These are phyloP conservation scores for Allophyes oxyacanthae DNA, from an alignment of 2,888 invertebrate genomes.

Conservation along the genomic window DNA sequence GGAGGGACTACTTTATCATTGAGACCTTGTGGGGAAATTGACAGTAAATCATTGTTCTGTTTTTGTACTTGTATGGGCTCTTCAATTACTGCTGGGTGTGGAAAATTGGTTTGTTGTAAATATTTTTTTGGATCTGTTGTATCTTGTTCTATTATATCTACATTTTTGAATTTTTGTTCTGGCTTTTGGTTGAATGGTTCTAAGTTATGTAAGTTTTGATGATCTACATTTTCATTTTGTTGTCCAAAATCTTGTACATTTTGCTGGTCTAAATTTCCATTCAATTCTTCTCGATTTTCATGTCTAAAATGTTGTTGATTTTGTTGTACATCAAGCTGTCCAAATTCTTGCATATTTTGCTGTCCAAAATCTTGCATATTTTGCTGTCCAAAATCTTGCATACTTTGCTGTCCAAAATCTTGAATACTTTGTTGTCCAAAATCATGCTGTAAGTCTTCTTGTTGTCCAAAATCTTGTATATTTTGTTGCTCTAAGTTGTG, in stretches of 20 bases:
- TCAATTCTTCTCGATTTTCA: constrained; percentile 20
- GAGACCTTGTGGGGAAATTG: constrained; percentile 12
- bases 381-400: constrained; percentile 15
- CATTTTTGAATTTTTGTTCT: constrained; percentile 17
- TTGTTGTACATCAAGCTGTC: constrained; percentile 5
- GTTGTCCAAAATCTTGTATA: constrained; percentile 39
- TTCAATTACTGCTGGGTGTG: constrained; percentile 20
- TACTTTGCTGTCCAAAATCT: constrained; percentile 22
- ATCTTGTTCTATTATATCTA: constrained; percentile 25
- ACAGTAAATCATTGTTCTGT: constrained; percentile 20
- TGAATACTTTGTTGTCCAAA: constrained; percentile 24
- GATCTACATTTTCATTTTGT: constrained; percentile 40
- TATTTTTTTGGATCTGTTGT: constrained; percentile 15
- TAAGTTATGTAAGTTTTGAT: constrained; percentile 38
- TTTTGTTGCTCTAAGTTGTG: constrained; percentile 41
- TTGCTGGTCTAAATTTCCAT: constrained; percentile 12
- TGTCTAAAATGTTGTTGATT: constrained; percentile 19
- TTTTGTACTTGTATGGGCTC: constrained; percentile 18
- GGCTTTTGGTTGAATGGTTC: constrained; percentile 17
- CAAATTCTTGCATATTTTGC: constrained; percentile 18
- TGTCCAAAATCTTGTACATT: constrained; percentile 22
- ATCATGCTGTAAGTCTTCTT: constrained; percentile 11
- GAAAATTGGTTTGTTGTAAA: neutral
- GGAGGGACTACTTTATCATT: constrained; percentile 39
- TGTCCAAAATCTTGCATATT: constrained; percentile 19